These are phyloP conservation scores for Athene noctua DNA, from an alignment of 2,113 vertebrate genomes.

Conservation along the genomic window DNA sequence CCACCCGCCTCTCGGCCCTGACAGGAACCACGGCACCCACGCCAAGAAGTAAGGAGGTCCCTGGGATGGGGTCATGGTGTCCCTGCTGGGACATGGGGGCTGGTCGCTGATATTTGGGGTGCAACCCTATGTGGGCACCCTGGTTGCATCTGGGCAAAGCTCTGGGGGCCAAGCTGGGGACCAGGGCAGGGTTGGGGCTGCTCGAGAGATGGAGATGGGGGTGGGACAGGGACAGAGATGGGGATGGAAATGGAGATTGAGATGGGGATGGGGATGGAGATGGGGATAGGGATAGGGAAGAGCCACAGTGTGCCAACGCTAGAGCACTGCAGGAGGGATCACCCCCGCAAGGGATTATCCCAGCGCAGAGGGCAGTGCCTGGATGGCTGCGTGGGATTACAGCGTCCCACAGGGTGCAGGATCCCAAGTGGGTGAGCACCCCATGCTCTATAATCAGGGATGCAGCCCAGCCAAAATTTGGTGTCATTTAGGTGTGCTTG, in stretches of 20 bases:
- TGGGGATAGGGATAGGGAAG: background rate
- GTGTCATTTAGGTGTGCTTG: rapidly evolving
- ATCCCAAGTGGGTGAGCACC: rapidly evolving
- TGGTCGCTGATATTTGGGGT: background rate
- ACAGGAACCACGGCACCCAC: constrained; percentile 77
- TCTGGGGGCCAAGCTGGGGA: background rate
- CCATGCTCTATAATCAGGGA: background rate
- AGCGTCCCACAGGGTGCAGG: background rate
- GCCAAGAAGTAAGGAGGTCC: constrained; percentile 81
- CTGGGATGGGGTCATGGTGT: rapidly evolving
- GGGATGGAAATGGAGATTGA: background rate
- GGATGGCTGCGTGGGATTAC: background rate
- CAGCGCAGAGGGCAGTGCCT: rapidly evolving
- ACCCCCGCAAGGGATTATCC: background rate
- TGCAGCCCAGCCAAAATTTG: background rate
- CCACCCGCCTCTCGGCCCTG: constrained; percentile 45
- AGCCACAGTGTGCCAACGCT: rapidly evolving
- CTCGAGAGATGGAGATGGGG: background rate
- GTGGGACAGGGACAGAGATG: too few relatives aligned
- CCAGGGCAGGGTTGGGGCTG: background rate
- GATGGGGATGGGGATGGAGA: too few relatives aligned
- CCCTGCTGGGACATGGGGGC: rapidly evolving
- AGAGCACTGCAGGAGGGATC: background rate
- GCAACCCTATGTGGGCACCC: rapidly evolving
- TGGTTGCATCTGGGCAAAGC: rapidly evolving